Base-by-base conservation (phyloP, 1,140 invertebrate genomes). In the Tetramorium simillimum region DNA sequence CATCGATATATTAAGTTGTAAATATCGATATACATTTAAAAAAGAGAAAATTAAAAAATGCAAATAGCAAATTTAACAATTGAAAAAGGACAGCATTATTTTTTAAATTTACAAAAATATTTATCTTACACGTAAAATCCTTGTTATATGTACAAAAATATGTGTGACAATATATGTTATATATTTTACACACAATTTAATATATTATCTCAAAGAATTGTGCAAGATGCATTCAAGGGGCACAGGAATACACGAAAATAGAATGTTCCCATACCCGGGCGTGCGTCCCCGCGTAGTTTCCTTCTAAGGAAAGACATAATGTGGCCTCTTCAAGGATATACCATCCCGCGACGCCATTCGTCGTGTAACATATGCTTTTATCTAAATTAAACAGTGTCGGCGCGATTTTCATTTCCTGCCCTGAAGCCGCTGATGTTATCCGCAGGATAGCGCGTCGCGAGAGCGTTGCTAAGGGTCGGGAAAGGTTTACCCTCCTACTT, bases 311-410 rank as follows among this genome's bases (percentile, higher is more conserved):
- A 60, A 65, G 82, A 46, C 16, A 62, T 51, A 80, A 88, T 67
- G 73, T 40, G 72, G 58, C 75, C 58, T 78, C 80, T 56, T 78
- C 21, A 86, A 73, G 80, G 73, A 56, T 77, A 60, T 28, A 49
- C 81, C 21, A 67, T 53, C 43, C 7, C 58, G 67, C 33, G 63
- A 43, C 62, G 82, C 80, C 70, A 72, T 84, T 86, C 89, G 87
- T 90, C 89, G 92, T 94, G 91, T 94, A 95, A 95, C 95, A 95
- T 95, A 96, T 95, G 95, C 95, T 95, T 95, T 96, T 96, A 96
- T 95, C 95, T 95, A 95, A 96, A 95, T 96, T 95, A 96, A 96
- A 96, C 95, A 95, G 94, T 94, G 94, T 94, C 94, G 92, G 92
- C 93, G 92, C 95, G 95, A 95, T 96, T 95, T 96, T 96, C 95